Conservation (phyloP, 1,140 invertebrate genomes). For the Ips nitidus region DNA sequence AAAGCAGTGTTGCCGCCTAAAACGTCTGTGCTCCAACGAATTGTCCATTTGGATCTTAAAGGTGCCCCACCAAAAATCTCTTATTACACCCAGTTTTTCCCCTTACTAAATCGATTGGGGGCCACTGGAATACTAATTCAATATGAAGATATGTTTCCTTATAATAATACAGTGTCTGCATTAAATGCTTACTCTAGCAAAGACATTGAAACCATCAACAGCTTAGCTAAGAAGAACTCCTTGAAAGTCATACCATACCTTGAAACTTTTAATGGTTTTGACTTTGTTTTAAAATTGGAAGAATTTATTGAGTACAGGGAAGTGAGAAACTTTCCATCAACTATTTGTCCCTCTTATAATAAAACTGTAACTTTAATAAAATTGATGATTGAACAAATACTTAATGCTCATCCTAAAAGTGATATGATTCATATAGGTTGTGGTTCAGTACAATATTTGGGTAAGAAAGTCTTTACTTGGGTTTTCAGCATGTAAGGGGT, state of each 20-base stretch:
- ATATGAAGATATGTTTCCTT: slow-evolving; percentile 99
- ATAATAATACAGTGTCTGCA: slow-evolving; percentile 70
- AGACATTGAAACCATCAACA: slow-evolving; percentile 68
- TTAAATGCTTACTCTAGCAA: slow-evolving; percentile 74
- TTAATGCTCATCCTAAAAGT: slow-evolving; percentile 42
- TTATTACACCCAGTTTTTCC: slow-evolving; percentile 73
- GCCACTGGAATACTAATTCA: slow-evolving; percentile 81
- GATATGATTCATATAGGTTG: slow-evolving; percentile 73
- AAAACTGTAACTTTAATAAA: slow-evolving; percentile 37
- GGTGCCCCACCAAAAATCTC: slow-evolving; percentile 79
- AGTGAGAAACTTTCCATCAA: slow-evolving; percentile 73
- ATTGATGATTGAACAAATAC: slow-evolving; percentile 41
- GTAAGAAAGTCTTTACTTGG: slow-evolving; percentile 47
- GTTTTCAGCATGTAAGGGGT: too few species aligned
- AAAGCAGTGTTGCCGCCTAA: too few species aligned
- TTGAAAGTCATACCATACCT: slow-evolving; percentile 88
- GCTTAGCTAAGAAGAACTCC: slow-evolving; percentile 63
- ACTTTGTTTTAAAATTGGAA: slow-evolving; percentile 83
- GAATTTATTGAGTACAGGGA: slow-evolving; percentile 79
- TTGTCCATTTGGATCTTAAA: slow-evolving; percentile 88
- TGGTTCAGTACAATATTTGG: slow-evolving; percentile 81
- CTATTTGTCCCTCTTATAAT: slow-evolving; percentile 60
- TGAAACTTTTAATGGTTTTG: slow-evolving; percentile 94
- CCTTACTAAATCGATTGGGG: slow-evolving; percentile 72
- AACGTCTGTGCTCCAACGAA: slow-evolving; percentile 28